Evolutionary conservation across 2,797 vertebrate genomes (phyloP), one percentile per base, ranked within the genome.

Genomic region (Oreortyx pictus): DNA sequence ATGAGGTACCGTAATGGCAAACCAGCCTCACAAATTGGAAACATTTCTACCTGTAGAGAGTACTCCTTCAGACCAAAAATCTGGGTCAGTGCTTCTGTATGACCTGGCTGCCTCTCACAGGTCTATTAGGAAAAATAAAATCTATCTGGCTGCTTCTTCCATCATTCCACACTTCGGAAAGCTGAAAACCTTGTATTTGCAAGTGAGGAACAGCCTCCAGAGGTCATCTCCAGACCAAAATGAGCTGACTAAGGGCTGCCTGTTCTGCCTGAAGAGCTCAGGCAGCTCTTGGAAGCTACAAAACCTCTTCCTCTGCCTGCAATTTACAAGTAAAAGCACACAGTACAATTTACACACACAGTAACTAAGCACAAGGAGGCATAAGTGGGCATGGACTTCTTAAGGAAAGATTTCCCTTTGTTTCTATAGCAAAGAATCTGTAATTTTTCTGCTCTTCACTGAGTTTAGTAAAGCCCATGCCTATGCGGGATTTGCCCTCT

Each of bases 31-130:
- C 25, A 23, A 81, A 86, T 89, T 22, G 47, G 56, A 91, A 91
- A 86, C 39, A 73, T 78, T 91, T 95, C 88, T 73, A 44, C 89
- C 77, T 49, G 37, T 33, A 64, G 75, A 73, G 59, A 86, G 35
- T 31, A 20, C 78, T 88, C 92, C 35, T 83, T 81, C 33, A 54
- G 49, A 89, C 49, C 18, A 60, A 75, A 70, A 85, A 89, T 68
- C 56, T 50, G 84, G 91, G 72, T 84, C 84, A 61, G 35, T 92
- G 61, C 52, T 54, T 92, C 62, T 59, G 35, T 14, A 76, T 0
- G 3, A 27, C 60, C 85, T 86, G 39, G 43, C 83, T 82, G 31
- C 33, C 72, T 91, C 67, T 73, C 80, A 60, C 0, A 0, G 44
- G 70, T 67, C 3, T 6, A 37, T 73, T 56, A 27, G 19, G 64